These are phyloP conservation scores for Cepaea nemoralis DNA, from an alignment of 1,140 invertebrate genomes.

Conservation along the genomic window DNA sequence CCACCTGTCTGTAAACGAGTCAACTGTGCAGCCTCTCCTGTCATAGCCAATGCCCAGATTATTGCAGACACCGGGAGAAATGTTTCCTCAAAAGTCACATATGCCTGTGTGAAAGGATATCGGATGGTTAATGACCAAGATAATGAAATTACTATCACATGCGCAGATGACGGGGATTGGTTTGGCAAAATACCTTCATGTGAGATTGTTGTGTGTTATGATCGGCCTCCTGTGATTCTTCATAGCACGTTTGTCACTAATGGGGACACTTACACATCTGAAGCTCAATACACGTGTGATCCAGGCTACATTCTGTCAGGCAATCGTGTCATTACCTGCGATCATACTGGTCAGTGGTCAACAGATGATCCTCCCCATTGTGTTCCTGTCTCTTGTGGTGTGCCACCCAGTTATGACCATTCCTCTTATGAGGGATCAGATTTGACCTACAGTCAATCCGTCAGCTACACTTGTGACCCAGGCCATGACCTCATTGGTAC, in stretches of 20 bases:
- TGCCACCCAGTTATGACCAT: constrained; percentile 23
- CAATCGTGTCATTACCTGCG: background rate
- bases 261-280: constrained; percentile 27
- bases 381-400: constrained; percentile 26
- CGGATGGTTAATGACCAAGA: constrained; percentile 39
- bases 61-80: constrained; percentile 31
- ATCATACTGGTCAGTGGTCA: constrained; percentile 29
- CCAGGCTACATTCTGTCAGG: constrained; percentile 33
- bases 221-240: constrained; percentile 16
- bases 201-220: constrained; percentile 20
- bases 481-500: constrained; percentile 46
- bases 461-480: constrained; percentile 36
- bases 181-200: constrained; percentile 26
- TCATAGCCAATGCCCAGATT: constrained; percentile 12
- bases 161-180: constrained; percentile 49
- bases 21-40: constrained; percentile 49
- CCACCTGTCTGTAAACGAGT: constrained; percentile 49
- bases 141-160: constrained; percentile 45
- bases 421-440: background rate
- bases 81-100: constrained; percentile 18
- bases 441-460: constrained; percentile 28
- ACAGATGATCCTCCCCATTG: constrained; percentile 21
- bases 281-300: constrained; percentile 49
- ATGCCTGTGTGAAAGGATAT: constrained; percentile 48
- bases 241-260: constrained; percentile 14